A percentile compares a stretch with the other conserved stretches of the same genome.
phyloP scores from a whole-genome alignment of 2,888 invertebrate genomes.

The Eupsilia transversa region DNA sequence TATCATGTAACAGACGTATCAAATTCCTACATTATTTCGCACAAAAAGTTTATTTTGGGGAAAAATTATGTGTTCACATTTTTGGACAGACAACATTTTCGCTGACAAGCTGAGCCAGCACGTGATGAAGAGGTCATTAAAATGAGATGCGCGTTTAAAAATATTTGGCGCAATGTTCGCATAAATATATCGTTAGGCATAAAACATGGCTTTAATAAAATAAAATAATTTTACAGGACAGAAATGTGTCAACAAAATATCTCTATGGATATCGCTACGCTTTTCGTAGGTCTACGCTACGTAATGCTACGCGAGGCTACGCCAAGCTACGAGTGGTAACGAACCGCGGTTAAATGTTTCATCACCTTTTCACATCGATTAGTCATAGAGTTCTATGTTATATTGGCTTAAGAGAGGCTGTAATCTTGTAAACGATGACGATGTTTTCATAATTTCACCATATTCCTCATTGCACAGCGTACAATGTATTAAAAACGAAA shows the following conservation, averaged over 20 bases:
- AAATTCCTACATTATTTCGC: conserved; percentile 45
- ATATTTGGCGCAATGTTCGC: conserved; percentile 44
- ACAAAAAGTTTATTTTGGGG: conserved; percentile 46
- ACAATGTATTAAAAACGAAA: conserved; percentile 9
- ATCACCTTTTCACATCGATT: conserved; percentile 45
- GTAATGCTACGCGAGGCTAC: conserved; percentile 18
- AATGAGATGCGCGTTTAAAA: conserved; percentile 45
- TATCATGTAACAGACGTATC: conserved; percentile 52
- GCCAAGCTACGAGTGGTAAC: conserved; percentile 18
- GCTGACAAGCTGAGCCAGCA: conserved; percentile 53
- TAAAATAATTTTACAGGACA: background rate
- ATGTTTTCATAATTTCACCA: conserved; percentile 19
- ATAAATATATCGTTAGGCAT: conserved; percentile 24
- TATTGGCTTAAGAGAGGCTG: conserved; percentile 9
- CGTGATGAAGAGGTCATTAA: conserved; percentile 59
- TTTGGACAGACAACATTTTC: conserved; percentile 50
- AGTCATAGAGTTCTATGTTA: conserved; percentile 21
- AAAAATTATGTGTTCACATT: conserved; percentile 52
- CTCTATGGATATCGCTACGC: conserved; percentile 8
- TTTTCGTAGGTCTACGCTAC: conserved; percentile 36
- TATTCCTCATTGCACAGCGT: conserved; percentile 8
- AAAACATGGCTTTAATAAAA: conserved; percentile 1
- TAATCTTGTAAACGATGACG: conserved; percentile 26
- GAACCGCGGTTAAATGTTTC: conserved; percentile 28
- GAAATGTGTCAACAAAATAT: background rate